Evolutionary conservation across 1,140 invertebrate genomes (phyloP).

Genomic region (Brachionus sp.): DNA sequence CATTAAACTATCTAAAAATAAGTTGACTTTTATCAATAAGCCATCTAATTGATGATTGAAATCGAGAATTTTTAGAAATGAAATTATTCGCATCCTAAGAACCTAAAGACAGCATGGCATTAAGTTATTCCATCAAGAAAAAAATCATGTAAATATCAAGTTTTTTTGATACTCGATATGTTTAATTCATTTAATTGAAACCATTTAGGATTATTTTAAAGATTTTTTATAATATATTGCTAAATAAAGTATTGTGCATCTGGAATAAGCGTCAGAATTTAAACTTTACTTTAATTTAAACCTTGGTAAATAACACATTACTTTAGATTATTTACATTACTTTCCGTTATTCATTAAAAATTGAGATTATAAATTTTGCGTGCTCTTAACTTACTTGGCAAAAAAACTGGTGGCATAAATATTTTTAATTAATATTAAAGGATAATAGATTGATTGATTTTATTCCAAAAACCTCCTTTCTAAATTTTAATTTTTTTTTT

Average conservation of each 20-base stretch:
- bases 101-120: not conserved
- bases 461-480: not conserved
- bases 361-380: not conserved
- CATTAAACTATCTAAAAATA: not conserved
- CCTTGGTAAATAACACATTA: slow-evolving; percentile 3
- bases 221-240: not conserved
- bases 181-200: not conserved
- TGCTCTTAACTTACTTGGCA: not conserved
- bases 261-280: slow-evolving; percentile 6
- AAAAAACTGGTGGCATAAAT: not conserved
- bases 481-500: not conserved
- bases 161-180: slow-evolving; percentile 1
- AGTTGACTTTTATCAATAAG: not conserved
- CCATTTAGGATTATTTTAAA: not conserved
- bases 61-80: not conserved
- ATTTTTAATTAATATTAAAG: not conserved
- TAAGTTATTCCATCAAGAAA: not conserved
- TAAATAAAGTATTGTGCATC: not conserved
- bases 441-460: not conserved
- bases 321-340: slow-evolving; percentile 5
- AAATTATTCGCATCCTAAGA: not conserved
- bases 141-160: not conserved
- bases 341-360: not conserved
- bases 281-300: slow-evolving; percentile 12
- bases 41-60: not conserved